phyloP scores from a whole-genome alignment of 2,113 vertebrate species.

The Trachemys scripta region DNA sequence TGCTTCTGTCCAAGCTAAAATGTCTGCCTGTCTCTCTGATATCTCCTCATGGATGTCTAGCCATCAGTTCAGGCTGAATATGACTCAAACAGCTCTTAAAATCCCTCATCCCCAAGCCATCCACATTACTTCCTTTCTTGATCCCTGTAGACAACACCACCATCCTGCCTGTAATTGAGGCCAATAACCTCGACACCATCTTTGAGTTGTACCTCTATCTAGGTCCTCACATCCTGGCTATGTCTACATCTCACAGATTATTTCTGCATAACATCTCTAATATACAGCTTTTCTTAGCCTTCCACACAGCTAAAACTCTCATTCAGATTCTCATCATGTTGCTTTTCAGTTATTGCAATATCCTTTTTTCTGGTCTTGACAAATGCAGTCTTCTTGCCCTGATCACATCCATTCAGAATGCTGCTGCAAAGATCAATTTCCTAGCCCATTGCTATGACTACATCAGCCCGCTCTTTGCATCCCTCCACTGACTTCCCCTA shows the following conservation, averaged over 20 bases:
- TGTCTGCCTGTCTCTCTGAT: too few species aligned
- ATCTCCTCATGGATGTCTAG: too few species aligned
- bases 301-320: neutral
- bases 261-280: neutral
- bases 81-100: neutral
- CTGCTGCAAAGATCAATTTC: neutral
- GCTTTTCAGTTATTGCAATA: neutral
- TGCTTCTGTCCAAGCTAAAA: too few species aligned
- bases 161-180: neutral
- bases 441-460: neutral
- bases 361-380: neutral
- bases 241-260: neutral
- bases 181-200: neutral
- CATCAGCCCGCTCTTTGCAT: neutral
- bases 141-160: neutral
- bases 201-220: neutral
- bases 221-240: neutral
- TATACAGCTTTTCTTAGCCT: neutral
- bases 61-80: neutral
- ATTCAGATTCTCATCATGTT: neutral
- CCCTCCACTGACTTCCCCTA: neutral
- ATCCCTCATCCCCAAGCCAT: neutral
- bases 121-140: neutral
- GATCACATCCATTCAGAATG: neutral
- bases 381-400: neutral